Evolutionary conservation across 92 coral and sea anemone species (phyloP), one percentile per base, ranked within the genome.

Genomic region (Pocillopora meandrina): DNA sequence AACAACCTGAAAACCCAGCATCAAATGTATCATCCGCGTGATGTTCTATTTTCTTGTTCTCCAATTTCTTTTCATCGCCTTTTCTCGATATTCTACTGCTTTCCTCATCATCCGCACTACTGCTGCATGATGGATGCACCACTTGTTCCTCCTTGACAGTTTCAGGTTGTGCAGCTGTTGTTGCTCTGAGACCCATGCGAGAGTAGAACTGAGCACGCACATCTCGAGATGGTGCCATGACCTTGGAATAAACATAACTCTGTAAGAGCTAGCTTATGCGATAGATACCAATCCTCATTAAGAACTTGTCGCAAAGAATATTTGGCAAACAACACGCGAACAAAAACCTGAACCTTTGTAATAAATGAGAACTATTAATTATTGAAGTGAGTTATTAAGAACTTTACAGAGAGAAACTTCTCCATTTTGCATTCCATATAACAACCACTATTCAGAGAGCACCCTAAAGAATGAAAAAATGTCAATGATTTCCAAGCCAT

Each of bases 181-280:
- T 66, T 47, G 92, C 89, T 19, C 88, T 76, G 23, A 93, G 89
- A 31, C 94, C 95, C 88, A 96, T 95, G 42, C 98, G 98, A 55
- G 98, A 88, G 63, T 94, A 88, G 84, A 94, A 96, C 85, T 96
- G 98, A 11, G 98, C 97, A 52, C 98, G 98, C 36, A 94, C 90
- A 75, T 96, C 93, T 26, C 98, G 89, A 19, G 98, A 89, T 1
- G 97, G 93, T 21, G 92, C 85, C 2, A 89, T 80, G 16, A 82
- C 82, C 98, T 95, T 61, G 64, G 70, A 71, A 14, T 14, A 62
- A n/a, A 14, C 74, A 52, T 31, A 59, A 35, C 10, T 1, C 11
- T 42, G 8, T 42, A 3, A 42, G 52, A 42, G 8, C 5, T 7
- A 42, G 52, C 52, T 42, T 42, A 42, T 42, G 52, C 52, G 52